A percentile compares a stretch with the other conserved stretches of the same genome.
Conservation (phyloP, 1,140 invertebrate genomes). For the Oppia nitens region DNA sequence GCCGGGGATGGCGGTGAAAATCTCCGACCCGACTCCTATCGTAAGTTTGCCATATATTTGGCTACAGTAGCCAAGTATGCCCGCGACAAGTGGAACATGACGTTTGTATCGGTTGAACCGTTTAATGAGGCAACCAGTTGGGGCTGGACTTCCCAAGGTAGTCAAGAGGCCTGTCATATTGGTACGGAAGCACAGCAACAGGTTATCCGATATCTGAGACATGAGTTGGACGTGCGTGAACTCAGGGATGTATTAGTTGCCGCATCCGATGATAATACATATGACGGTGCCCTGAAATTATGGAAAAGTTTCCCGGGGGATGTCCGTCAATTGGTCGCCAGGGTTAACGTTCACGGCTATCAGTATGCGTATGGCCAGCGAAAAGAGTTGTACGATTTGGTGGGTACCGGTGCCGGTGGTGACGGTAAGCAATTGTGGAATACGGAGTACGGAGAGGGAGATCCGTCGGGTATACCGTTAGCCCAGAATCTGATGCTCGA, state of each 20-base stretch:
- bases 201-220: background rate
- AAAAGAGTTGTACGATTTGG: background rate
- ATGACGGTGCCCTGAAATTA: background rate
- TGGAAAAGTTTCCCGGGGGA: background rate
- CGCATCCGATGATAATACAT: background rate
- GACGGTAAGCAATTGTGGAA: background rate
- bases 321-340: background rate
- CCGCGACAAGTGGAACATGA: background rate
- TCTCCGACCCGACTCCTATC: background rate
- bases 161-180: background rate
- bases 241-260: background rate
- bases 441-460: background rate
- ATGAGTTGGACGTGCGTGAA: background rate
- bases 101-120: background rate
- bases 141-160: background rate
- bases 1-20: background rate
- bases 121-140: background rate
- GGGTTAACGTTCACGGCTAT: background rate
- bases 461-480: background rate
- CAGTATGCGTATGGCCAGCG: background rate
- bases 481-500: background rate
- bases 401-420: too few relatives aligned
- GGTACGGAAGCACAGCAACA: background rate
- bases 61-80: background rate
- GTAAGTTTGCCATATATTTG: background rate